Evolutionary conservation across 2,113 vertebrate genomes (phyloP), one percentile per base, ranked within the genome.

Genomic region (Clupea harengus): DNA sequence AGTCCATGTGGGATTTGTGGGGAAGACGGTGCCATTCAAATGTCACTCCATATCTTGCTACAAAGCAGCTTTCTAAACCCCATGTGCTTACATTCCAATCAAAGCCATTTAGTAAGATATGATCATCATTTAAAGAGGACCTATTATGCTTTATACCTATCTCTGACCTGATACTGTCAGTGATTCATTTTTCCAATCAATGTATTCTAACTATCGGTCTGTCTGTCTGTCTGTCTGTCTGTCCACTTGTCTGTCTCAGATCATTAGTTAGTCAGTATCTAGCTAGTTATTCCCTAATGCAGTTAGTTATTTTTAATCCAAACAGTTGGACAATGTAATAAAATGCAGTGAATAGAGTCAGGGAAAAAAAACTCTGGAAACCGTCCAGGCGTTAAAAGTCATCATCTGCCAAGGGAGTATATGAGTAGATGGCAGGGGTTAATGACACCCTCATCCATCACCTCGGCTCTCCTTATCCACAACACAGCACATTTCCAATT

Each of bases 401-500:
- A 75, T 75, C 67, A 75, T 75, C 67, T 57, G 28, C 28, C 67
- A 39, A 39, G 67, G 67, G 67, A 39, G 67, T 75, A 11, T 75
- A 75, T 75, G 67, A 75, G 28, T 75, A 75, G 67, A 75, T 75
- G 67, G 28, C 67, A 75, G 25, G 67, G 67, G 28, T 75, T 75
- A 75, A 75, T 39, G 28, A 75, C 67, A 75, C 67, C 67, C 67
- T 75, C 67, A 75, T 75, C 67, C 67, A 75, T 75, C 67, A 75
- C 10, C 28, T 0, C 28, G 3, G 28, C 67, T 39, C 67, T 75
- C 67, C 28, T 4, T 39, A 75, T 75, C 67, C 67, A 75, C 28
- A 39, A 75, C 67, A 75, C 67, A 75, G 67, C 67, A 75, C 67
- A 75, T 75, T 75, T 75, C 67, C 67, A 75, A 75, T 75, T 32